Percentiles rank a stretch among this genome's conserved stretches.
Conservation (phyloP, 2,888 invertebrate species). For the Ochlodes sylvanus region DNA sequence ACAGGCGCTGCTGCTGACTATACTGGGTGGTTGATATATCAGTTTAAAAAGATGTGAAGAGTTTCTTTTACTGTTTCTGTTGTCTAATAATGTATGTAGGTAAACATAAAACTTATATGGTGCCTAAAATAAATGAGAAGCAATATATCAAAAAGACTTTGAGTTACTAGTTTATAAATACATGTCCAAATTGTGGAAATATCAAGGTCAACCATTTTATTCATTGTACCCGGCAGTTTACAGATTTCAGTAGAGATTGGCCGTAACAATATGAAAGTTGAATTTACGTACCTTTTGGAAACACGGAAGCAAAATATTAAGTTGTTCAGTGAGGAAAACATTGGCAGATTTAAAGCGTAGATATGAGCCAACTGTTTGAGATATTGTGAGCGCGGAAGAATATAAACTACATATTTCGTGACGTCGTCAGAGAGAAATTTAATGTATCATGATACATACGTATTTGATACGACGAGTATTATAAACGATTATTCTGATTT, state of each 20-base stretch:
- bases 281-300: background rate
- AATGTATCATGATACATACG: background rate
- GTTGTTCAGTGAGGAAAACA: conserved; percentile 3
- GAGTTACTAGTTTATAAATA: background rate
- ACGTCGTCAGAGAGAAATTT: background rate
- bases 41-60: no score
- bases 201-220: background rate
- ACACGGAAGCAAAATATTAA: conserved; percentile 1
- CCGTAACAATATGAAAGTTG: background rate
- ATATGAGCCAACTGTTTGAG: background rate
- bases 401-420: background rate
- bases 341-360: conserved; percentile 5
- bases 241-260: background rate
- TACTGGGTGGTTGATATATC: no score
- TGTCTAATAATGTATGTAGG: no score
- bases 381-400: background rate
- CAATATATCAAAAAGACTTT: no score
- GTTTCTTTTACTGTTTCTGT: no score
- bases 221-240: background rate
- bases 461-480: no score
- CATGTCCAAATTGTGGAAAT: background rate
- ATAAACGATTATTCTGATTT: no score
- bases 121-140: no score
- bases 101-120: no score
- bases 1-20: no score